Evolutionary conservation across 1,140 invertebrate species (phyloP), one percentile per base, ranked within the genome.

Genomic region (Coptotermes formosanus): DNA sequence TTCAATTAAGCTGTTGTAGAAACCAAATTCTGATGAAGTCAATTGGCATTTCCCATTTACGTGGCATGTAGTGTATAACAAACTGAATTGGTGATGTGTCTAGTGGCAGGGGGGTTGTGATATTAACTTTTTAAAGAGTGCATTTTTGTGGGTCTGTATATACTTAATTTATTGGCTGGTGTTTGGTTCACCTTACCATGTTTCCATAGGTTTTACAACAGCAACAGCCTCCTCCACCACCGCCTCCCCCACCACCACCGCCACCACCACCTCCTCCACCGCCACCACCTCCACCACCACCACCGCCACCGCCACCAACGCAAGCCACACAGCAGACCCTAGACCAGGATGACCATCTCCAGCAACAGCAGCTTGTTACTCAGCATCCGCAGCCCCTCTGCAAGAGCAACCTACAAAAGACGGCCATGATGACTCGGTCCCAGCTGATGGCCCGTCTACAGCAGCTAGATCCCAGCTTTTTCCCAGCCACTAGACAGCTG

Each of bases 391-490:
- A 82, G 81, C 21, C 75, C 44, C 52, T 81, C 44, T 82, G 85
- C 69, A 86, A 82, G 75, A 64, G 85, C 81, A 85, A n/a, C 85
- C 85, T 48, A 64, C 85, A n/a, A 25, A 64, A 25, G 8, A 6
- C 82, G 12, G 82, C 82, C 48, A 14, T 45, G n/a, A 88, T 89
- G 81, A 90, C 90, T 89, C 90, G 89, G 48, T 89, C 89, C 88
- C 91, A 91, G 87, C 87, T 91, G 86, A 89, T 92, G 89, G 90
- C 91, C 2, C 91, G 92, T 83, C 89, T 92, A 84, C 91, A 92
- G 83, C 89, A 90, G 84, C 86, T 90, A 75, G 90, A 90, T 84
- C 88, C 88, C 69, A 85, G 83, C 87, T 30, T 55, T n/a, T 55
- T 38, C 23, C 85, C 25, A 64, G 38, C 52, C 43, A 82, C 38